Percentiles rank a stretch among this genome's conserved stretches.
phyloP scores from a whole-genome alignment of 2,113 vertebrate species.

The Piprites chloris region DNA sequence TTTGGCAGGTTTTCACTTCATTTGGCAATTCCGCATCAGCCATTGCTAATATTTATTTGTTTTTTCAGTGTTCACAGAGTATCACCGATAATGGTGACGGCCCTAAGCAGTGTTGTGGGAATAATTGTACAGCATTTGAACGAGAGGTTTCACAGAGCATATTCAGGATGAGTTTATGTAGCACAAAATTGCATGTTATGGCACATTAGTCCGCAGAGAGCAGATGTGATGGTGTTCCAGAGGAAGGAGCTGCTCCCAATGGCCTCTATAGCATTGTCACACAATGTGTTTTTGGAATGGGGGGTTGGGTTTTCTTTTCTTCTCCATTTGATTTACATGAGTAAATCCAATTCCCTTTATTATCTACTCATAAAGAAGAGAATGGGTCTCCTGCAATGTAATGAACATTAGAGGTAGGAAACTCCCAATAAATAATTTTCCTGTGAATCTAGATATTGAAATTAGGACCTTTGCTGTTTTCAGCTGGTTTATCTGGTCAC shows the following conservation, averaged over 20 bases:
- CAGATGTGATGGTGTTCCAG: not conserved
- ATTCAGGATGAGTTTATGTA: not conserved
- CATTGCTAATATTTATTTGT: not conserved
- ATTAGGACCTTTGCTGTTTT: not conserved
- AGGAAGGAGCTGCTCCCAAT: not conserved
- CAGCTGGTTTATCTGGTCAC: not conserved
- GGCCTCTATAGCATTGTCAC: not conserved
- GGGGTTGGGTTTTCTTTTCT: not conserved
- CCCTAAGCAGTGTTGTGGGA: not conserved
- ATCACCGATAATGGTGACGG: not conserved
- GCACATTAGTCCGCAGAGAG: not conserved
- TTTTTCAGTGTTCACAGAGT: not conserved
- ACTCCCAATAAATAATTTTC: not conserved
- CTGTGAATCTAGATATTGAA: not conserved
- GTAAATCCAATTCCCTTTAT: constrained; percentile 44
- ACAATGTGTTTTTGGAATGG: not conserved
- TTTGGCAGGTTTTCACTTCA: not conserved
- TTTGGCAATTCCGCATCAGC: not conserved
- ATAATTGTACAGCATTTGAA: not conserved
- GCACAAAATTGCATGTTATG: not conserved
- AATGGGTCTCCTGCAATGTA: not conserved
- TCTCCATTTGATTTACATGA: constrained; percentile 2
- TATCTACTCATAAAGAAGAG: not conserved
- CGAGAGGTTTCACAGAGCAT: not conserved
- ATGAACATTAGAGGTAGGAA: not conserved